Percentiles rank a stretch among this genome's conserved stretches.
phyloP scores from a whole-genome alignment of 2,888 invertebrate genomes.

The Cosmopolites sordidus region DNA sequence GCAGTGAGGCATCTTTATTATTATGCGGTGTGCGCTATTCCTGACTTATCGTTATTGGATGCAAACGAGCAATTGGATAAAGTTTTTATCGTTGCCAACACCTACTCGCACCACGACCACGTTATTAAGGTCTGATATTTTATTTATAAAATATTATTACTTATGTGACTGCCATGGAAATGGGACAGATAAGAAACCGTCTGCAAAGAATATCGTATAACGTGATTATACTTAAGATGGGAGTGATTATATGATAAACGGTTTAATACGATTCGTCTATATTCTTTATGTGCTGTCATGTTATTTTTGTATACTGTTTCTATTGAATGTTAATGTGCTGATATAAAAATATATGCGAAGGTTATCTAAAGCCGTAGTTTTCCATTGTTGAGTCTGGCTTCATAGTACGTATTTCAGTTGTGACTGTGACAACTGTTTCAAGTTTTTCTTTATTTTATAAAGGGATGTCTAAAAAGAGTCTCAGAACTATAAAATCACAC shows the following conservation, averaged over 20 bases:
- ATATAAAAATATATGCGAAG: background rate
- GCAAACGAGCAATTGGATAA: constrained; percentile 19
- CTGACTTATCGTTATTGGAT: constrained; percentile 34
- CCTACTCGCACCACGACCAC: constrained; percentile 4
- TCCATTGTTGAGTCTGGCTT: background rate
- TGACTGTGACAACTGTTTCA: no score
- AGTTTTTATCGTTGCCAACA: constrained; percentile 11
- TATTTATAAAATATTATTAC: constrained; percentile 13
- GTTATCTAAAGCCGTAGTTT: background rate
- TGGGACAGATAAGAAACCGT: constrained; percentile 3
- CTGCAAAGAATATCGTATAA: constrained; percentile 1
- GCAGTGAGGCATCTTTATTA: constrained; percentile 35
- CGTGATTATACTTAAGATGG: constrained; percentile 2
- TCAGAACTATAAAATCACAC: no score
- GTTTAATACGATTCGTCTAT: background rate
- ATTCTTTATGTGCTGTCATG: constrained; percentile 1
- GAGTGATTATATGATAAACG: background rate
- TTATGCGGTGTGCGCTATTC: constrained; percentile 32
- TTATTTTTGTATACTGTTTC: background rate
- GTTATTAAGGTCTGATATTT: constrained; percentile 11
- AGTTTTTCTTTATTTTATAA: no score
- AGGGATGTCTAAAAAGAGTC: no score
- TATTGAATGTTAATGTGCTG: background rate
- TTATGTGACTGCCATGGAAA: constrained; percentile 8
- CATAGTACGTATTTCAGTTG: no score